Evolutionary conservation across 2,888 invertebrate genomes (phyloP).

Genomic region (Charanyca ferruginea): DNA sequence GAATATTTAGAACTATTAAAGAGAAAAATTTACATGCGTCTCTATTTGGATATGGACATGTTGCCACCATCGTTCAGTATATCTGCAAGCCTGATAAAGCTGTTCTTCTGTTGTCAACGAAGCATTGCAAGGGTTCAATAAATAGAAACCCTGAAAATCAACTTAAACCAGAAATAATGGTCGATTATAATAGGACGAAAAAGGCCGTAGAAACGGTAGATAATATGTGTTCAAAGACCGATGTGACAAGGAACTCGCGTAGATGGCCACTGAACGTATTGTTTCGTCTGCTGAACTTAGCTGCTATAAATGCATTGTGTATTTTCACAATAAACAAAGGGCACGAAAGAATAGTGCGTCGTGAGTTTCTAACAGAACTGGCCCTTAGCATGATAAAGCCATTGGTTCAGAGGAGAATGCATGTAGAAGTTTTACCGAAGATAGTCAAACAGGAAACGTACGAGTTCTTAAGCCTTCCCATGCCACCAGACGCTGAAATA

Average conservation of each 20-base stretch:
- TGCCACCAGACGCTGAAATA: slow-evolving; percentile 43
- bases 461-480: slow-evolving; percentile 32
- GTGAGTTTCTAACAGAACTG: slow-evolving; percentile 49
- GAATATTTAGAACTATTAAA: slow-evolving; percentile 35
- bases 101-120: slow-evolving; percentile 36
- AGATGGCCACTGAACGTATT: slow-evolving; percentile 49
- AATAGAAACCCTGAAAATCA: slow-evolving; percentile 22
- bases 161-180: slow-evolving; percentile 39
- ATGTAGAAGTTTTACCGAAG: slow-evolving; percentile 28
- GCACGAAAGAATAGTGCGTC: slow-evolving; percentile 46
- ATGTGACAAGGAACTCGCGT: slow-evolving; percentile 51
- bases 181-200: slow-evolving; percentile 43
- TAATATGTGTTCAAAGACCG: slow-evolving; percentile 38
- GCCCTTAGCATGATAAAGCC: slow-evolving; percentile 50
- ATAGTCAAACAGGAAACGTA: slow-evolving; percentile 46
- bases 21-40: slow-evolving; percentile 35
- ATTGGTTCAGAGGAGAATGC: slow-evolving; percentile 36
- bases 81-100: slow-evolving; percentile 40
- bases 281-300: slow-evolving; percentile 47
- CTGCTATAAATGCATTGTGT: slow-evolving; percentile 52
- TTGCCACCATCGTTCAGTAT: slow-evolving; percentile 47
- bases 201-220: slow-evolving; percentile 39
- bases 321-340: slow-evolving; percentile 42
- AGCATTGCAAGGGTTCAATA: slow-evolving; percentile 33
- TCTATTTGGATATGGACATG: slow-evolving; percentile 38